Conservation (phyloP, 2,797 vertebrate genomes). For the Aselliscus stoliczkanus region DNA sequence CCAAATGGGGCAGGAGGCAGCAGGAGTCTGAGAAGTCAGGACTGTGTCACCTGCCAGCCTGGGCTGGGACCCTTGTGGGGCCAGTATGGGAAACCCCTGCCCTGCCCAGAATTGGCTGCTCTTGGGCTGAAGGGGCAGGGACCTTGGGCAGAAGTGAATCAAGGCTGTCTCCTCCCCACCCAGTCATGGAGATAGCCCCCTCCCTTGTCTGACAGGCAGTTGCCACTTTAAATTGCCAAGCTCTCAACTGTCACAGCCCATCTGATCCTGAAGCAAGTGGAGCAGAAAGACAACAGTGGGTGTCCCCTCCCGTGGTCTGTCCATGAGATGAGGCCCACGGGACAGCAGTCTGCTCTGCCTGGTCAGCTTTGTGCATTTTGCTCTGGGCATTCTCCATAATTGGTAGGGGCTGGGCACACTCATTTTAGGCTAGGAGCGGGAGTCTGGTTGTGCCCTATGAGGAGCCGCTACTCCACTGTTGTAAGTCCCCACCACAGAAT, state of each 20-base stretch:
- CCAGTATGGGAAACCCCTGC: no score
- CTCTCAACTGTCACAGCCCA: background rate
- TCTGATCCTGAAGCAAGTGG: conserved; percentile 6
- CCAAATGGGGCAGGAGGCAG: background rate
- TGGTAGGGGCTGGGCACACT: background rate
- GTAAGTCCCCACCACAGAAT: background rate
- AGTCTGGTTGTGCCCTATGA: background rate
- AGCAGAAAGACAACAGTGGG: conserved; percentile 12
- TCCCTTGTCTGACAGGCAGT: background rate
- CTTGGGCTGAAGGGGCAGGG: background rate
- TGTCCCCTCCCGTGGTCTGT: background rate
- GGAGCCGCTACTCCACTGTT: background rate
- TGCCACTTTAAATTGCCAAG: background rate
- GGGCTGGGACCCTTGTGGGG: background rate
- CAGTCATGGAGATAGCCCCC: background rate
- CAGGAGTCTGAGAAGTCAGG: background rate
- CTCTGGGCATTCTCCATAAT: background rate
- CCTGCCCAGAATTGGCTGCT: background rate
- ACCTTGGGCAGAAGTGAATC: background rate
- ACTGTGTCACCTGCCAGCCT: background rate
- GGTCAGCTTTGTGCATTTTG: background rate
- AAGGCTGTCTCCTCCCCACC: background rate
- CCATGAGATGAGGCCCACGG: background rate
- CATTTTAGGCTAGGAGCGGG: background rate
- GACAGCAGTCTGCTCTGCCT: background rate